Conservation (phyloP, 2,113 vertebrate genomes). For the Clupea harengus region DNA sequence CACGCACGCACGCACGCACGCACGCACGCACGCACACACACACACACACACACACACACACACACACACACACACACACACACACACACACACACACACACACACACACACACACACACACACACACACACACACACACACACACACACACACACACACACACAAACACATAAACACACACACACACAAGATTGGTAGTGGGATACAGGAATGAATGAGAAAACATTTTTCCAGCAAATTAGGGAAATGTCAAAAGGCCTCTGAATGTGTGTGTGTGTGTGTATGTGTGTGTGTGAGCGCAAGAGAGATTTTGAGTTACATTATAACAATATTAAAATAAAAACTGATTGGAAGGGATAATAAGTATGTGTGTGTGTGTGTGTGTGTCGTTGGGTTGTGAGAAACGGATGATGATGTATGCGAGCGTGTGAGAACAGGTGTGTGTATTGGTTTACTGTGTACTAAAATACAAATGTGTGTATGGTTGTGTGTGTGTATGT, state of each 20-base stretch:
- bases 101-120: neutral
- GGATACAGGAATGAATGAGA: neutral
- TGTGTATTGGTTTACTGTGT: neutral
- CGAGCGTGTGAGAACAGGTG: neutral
- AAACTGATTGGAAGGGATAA: neutral
- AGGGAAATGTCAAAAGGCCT: constrained; percentile 2
- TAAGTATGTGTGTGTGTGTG: neutral
- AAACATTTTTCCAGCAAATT: constrained; percentile 13
- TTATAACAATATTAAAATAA: neutral
- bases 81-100: neutral
- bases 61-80: no score
- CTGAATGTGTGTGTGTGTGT: neutral
- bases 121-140: neutral
- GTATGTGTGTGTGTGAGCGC: neutral
- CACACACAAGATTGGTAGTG: neutral
- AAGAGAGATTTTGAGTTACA: neutral
- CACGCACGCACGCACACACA: neutral
- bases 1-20: neutral
- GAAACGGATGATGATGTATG: neutral
- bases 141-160: neutral
- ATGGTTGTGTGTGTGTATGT: neutral
- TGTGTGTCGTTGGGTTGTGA: neutral
- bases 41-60: neutral
- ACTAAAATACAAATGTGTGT: neutral
- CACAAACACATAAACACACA: neutral